Evolutionary conservation across 2,113 vertebrate species (phyloP).

Genomic region (Callipepla californica): DNA sequence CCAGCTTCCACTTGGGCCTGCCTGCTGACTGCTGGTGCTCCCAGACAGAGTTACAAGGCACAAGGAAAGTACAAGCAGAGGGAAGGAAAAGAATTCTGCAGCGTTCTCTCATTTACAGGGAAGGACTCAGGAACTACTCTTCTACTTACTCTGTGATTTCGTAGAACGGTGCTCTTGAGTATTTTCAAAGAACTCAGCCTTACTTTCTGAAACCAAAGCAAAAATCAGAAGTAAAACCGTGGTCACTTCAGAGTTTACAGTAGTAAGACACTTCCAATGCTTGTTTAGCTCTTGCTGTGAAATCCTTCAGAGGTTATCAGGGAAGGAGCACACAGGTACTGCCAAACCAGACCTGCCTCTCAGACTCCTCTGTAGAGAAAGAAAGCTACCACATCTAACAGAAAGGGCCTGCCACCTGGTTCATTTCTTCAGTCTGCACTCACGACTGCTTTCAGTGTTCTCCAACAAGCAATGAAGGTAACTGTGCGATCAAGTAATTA

Average conservation of each 20-base stretch:
- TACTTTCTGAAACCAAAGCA: slow-evolving; percentile 52
- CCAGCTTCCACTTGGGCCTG: background rate
- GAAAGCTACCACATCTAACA: background rate
- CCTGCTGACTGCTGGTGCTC: background rate
- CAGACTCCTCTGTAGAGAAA: background rate
- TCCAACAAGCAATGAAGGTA: no score
- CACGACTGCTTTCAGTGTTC: no score
- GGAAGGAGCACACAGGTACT: background rate
- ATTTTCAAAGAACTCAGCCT: slow-evolving; percentile 16
- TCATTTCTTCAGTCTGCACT: no score
- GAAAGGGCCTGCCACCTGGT: background rate
- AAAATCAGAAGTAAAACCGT: background rate
- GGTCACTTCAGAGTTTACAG: background rate
- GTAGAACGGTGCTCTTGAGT: background rate
- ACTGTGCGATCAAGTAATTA: no score
- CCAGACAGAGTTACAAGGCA: background rate
- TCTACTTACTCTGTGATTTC: slow-evolving; percentile 9
- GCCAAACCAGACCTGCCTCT: background rate
- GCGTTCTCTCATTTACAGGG: background rate
- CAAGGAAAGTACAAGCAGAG: background rate
- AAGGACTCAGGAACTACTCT: background rate
- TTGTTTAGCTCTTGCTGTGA: background rate
- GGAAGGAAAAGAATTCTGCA: background rate
- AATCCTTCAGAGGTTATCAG: background rate
- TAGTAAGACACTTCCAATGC: background rate